Conservation (phyloP, 2,113 vertebrate species). For the Pantherophis guttatus region DNA sequence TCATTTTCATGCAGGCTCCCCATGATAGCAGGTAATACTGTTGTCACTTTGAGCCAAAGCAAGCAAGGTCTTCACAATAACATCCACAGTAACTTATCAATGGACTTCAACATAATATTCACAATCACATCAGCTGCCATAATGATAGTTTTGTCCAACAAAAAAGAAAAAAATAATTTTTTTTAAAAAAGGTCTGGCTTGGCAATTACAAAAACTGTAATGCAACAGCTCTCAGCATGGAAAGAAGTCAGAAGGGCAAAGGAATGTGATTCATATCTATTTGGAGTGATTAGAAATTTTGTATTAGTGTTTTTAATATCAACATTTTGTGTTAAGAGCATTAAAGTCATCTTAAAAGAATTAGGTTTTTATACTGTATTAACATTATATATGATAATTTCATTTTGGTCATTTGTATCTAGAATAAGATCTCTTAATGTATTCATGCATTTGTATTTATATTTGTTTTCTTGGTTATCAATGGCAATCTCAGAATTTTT, state of each 20-base stretch:
- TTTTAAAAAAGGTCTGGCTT: conserved; percentile 42
- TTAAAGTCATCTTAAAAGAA: not conserved
- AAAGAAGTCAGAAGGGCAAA: not conserved
- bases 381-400: not conserved
- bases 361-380: not conserved
- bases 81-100: conserved; percentile 61
- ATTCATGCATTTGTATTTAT: not conserved
- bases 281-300: conserved; percentile 37
- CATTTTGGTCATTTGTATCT: not conserved
- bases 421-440: not conserved
- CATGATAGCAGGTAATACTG: conserved; percentile 44
- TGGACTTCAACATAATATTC: conserved; percentile 52
- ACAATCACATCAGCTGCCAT: conserved; percentile 49
- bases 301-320: conserved; percentile 68
- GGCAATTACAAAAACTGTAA: conserved; percentile 57
- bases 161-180: conserved; percentile 35
- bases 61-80: conserved; percentile 49
- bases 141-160: conserved; percentile 50
- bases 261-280: not conserved
- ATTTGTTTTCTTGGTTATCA: not conserved
- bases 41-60: conserved; percentile 44
- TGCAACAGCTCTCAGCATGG: conserved; percentile 48
- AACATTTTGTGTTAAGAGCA: conserved; percentile 36
- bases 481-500: not conserved
- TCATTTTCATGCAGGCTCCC: conserved; percentile 39